Evolutionary conservation across 1,140 invertebrate genomes (phyloP).

Genomic region (Aporrectodea caliginosa): DNA sequence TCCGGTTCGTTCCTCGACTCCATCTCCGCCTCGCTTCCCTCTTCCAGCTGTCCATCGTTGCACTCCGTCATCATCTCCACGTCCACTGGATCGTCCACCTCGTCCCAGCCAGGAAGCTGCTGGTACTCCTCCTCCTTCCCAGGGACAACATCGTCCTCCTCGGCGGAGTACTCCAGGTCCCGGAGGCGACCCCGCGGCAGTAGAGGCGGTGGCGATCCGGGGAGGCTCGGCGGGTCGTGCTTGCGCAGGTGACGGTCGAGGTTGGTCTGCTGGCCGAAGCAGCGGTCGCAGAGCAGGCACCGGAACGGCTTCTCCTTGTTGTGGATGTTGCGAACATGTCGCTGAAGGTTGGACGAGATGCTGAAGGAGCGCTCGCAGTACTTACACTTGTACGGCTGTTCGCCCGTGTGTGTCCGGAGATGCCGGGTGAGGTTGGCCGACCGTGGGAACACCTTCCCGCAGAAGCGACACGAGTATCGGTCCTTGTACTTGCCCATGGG

Average conservation of each 20-base stretch:
- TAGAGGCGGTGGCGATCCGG: neutral
- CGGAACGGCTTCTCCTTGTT: constrained; percentile 77
- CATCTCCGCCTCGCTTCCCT: too few species aligned
- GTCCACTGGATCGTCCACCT: too few species aligned
- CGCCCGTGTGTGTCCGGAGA: constrained; percentile 91
- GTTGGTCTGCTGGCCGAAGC: constrained; percentile 98
- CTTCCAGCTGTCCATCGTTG: too few species aligned
- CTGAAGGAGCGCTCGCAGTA: constrained; percentile 97
- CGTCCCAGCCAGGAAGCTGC: too few species aligned
- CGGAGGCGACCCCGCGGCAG: neutral
- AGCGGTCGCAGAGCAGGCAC: constrained; percentile 77
- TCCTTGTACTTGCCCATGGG: constrained; percentile 3
- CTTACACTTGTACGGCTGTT: constrained; percentile 93
- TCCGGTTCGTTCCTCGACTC: too few species aligned
- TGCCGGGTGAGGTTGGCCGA: constrained; percentile 95
- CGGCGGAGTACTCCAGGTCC: too few species aligned
- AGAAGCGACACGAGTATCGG: constrained; percentile 12
- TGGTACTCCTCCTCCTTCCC: too few species aligned
- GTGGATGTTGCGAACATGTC: constrained; percentile 98
- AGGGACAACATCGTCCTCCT: too few species aligned
- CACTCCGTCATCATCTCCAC: too few species aligned
- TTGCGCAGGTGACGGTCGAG: constrained; percentile 93
- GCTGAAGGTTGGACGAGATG: constrained; percentile 95
- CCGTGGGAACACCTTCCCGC: constrained; percentile 69
- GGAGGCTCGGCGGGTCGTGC: constrained; percentile 63